These are phyloP conservation scores for Castor canadensis DNA, from an alignment of 2,113 vertebrate genomes.

Conservation along the genomic window DNA sequence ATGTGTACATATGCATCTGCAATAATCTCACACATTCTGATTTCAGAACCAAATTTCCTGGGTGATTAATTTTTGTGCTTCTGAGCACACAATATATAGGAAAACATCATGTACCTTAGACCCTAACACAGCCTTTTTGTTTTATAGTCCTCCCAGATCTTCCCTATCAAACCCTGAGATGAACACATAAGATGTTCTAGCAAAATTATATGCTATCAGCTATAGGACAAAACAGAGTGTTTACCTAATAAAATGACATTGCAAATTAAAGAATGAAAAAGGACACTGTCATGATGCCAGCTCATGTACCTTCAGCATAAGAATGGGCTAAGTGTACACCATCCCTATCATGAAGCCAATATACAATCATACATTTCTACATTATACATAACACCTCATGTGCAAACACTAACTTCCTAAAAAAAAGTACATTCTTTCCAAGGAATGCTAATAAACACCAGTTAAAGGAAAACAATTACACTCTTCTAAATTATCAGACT, in stretches of 20 bases:
- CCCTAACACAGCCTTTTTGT: background rate
- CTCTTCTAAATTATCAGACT: background rate
- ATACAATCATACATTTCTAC: background rate
- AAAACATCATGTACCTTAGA: background rate
- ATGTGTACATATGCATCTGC: background rate
- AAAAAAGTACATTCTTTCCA: background rate
- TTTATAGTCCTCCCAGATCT: background rate
- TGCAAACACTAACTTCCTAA: background rate
- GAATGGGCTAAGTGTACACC: background rate
- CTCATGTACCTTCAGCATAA: background rate
- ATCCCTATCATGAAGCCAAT: background rate
- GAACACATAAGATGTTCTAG: background rate
- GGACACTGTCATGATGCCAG: background rate
- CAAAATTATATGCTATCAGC: background rate
- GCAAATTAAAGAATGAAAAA: background rate
- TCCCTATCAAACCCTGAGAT: background rate
- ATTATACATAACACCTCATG: background rate
- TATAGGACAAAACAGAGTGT: background rate
- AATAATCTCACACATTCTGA: background rate
- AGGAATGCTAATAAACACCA: background rate
- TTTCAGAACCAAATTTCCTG: background rate
- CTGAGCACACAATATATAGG: background rate
- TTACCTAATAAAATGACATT: background rate
- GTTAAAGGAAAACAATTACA: background rate
- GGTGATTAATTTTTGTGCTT: background rate